A percentile compares a stretch with the other conserved stretches of the same genome.
Evolutionary conservation across 1,140 invertebrate species (phyloP).

Genomic region (Plutomurus gul): DNA sequence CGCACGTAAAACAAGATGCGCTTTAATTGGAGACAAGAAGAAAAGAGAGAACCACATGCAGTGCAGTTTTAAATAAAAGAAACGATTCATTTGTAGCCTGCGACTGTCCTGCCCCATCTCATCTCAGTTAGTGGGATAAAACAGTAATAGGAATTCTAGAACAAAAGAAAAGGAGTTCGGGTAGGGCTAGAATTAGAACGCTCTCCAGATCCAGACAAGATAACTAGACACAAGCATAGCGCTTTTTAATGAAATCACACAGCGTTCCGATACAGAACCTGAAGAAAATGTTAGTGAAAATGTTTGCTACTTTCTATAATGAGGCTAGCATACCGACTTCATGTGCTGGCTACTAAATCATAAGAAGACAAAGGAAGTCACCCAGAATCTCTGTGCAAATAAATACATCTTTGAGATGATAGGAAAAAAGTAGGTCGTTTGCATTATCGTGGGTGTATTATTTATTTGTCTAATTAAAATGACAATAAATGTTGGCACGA

Average conservation of each 20-base stretch:
- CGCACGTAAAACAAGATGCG: background rate
- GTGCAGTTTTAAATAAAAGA: background rate
- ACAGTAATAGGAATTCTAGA: conserved; percentile 12
- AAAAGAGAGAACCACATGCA: background rate
- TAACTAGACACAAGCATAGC: background rate
- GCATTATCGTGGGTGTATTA: no score
- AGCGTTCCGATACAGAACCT: no score
- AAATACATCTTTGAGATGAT: no score
- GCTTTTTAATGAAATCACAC: background rate
- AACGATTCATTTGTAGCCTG: background rate
- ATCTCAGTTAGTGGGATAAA: background rate
- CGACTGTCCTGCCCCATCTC: background rate
- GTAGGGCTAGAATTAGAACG: conserved; percentile 8
- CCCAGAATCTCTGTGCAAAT: no score
- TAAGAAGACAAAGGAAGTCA: no score
- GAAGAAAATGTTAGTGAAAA: no score
- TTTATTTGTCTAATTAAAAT: no score
- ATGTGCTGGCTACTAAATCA: background rate
- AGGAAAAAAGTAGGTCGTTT: no score
- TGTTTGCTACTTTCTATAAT: no score
- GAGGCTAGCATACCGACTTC: no score
- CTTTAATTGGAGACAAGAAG: background rate
- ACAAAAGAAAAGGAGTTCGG: conserved; percentile 2
- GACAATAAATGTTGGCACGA: no score
- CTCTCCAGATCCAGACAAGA: background rate